Evolutionary conservation across 2,113 vertebrate genomes (phyloP).

Genomic region (Chunga burmeisteri): DNA sequence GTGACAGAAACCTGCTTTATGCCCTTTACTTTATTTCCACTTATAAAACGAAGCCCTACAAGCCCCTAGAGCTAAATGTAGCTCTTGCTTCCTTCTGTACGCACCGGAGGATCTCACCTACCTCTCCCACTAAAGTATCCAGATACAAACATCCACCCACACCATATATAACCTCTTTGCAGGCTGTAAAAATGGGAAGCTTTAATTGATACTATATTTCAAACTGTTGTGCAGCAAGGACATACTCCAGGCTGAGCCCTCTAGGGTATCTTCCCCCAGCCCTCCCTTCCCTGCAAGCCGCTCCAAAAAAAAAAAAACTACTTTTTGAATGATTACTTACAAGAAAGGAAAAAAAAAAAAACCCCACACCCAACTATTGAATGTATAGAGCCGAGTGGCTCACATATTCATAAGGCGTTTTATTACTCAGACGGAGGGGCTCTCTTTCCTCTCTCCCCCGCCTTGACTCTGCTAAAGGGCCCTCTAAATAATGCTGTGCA

Average conservation of each 20-base stretch:
- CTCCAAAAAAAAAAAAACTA: too few species aligned
- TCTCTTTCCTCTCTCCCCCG: not conserved
- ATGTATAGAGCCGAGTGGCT: not conserved
- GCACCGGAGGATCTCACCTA: not conserved
- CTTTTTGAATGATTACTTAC: slow-evolving; percentile 13
- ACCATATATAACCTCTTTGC: slow-evolving; percentile 15
- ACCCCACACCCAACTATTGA: not conserved
- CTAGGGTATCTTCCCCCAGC: slow-evolving; percentile 13
- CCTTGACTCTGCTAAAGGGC: not conserved
- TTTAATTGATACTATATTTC: slow-evolving; percentile 74
- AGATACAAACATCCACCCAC: slow-evolving; percentile 23
- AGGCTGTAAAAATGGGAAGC: slow-evolving; percentile 40
- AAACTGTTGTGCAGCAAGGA: slow-evolving; percentile 50
- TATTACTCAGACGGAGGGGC: not conserved
- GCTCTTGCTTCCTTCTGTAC: not conserved
- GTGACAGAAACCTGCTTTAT: not conserved
- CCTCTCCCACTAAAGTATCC: slow-evolving; percentile 10
- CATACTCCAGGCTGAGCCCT: not conserved
- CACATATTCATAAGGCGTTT: not conserved
- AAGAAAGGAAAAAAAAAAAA: not conserved
- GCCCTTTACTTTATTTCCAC: slow-evolving; percentile 10
- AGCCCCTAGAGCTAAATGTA: not conserved
- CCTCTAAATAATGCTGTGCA: slow-evolving; percentile 3
- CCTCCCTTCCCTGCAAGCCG: not conserved
- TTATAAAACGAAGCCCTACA: not conserved